A percentile compares a stretch with the other conserved stretches of the same genome.
phyloP scores from a whole-genome alignment of 2,797 vertebrate species.

The Tokudaia muenninki region DNA sequence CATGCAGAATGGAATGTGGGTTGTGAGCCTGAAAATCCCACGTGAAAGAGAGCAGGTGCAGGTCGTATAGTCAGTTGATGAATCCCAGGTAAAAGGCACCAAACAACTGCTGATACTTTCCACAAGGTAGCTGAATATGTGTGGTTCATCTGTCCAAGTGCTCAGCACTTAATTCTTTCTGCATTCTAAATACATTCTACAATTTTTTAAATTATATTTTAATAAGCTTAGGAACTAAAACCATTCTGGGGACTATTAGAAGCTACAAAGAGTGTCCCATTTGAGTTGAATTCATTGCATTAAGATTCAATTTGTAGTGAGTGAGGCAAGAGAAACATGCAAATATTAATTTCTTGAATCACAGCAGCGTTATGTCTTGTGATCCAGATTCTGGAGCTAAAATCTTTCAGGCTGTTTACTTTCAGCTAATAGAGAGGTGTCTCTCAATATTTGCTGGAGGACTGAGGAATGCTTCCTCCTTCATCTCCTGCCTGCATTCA shows the following conservation, averaged over 20 bases:
- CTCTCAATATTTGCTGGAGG: conserved; percentile 27
- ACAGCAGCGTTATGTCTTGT: conserved; percentile 1
- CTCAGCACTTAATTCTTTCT: not conserved
- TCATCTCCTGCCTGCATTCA: not conserved
- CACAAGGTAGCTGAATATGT: not conserved
- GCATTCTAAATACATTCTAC: conserved; percentile 43
- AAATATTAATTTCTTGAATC: conserved; percentile 42
- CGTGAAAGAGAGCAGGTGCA: not conserved
- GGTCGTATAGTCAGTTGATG: not conserved
- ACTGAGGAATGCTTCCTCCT: not conserved
- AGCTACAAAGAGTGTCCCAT: not conserved
- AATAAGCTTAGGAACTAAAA: conserved; percentile 39
- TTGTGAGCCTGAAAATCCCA: not conserved
- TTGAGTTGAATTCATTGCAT: conserved; percentile 26
- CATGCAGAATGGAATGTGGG: not conserved
- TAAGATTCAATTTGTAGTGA: conserved; percentile 36
- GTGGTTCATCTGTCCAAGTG: not conserved
- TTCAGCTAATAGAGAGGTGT: conserved; percentile 9
- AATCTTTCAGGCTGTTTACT: conserved; percentile 24
- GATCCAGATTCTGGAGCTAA: conserved; percentile 42
- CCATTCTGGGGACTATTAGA: conserved; percentile 1
- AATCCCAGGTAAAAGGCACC: not conserved
- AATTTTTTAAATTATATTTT: conserved; percentile 35
- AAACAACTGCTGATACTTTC: not conserved
- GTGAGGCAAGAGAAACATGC: not conserved